Evolutionary conservation across 2,797 vertebrate genomes (phyloP).

Genomic region (Falco biarmicus): DNA sequence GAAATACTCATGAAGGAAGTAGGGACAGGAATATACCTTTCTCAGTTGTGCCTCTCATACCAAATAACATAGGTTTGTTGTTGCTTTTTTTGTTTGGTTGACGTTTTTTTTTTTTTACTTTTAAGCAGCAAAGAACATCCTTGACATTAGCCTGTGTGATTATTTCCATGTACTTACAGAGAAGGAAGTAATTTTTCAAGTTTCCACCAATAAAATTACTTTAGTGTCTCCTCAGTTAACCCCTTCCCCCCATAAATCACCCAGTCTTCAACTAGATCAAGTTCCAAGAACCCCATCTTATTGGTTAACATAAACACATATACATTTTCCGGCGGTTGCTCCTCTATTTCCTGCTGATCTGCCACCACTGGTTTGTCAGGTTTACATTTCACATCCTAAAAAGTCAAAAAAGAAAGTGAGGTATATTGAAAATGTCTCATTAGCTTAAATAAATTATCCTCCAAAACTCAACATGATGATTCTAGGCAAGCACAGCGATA

Average conservation of each 20-base stretch:
- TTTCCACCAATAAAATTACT: background rate
- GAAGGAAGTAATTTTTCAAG: background rate
- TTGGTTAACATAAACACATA: background rate
- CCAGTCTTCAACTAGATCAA: background rate
- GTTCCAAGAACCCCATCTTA: background rate
- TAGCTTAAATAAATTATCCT: background rate
- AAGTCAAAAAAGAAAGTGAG: background rate
- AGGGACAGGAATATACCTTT: background rate
- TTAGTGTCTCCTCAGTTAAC: background rate
- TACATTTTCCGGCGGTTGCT: constrained; percentile 64
- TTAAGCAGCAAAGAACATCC: background rate
- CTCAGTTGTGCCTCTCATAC: background rate
- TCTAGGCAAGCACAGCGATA: background rate
- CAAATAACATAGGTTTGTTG: background rate
- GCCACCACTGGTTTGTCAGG: background rate
- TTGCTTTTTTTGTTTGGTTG: no score
- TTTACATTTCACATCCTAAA: constrained; percentile 68
- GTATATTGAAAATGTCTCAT: background rate
- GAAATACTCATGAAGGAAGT: background rate
- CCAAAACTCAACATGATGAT: background rate
- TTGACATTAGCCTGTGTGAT: background rate
- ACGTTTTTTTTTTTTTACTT: background rate
- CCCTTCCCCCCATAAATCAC: background rate
- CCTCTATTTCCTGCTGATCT: constrained; percentile 46
- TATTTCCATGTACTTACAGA: background rate